A percentile compares a stretch with the other conserved stretches of the same genome.
phyloP scores from a whole-genome alignment of 2,888 invertebrate species.

The Antheraea yamamai region DNA sequence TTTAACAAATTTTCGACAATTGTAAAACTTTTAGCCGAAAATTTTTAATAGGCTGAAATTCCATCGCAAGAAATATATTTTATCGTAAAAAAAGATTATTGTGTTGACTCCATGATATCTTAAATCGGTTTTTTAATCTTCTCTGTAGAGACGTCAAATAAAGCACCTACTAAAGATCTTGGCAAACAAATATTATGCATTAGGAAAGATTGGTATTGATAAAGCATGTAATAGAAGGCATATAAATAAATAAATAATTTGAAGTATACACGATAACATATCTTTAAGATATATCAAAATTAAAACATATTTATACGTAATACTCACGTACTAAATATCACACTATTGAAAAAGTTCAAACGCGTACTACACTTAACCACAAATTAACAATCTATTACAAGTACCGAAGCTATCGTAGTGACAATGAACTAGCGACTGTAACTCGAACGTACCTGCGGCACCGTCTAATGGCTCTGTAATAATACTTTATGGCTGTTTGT shows the following conservation, averaged over 20 bases:
- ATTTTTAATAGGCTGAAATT: constrained; percentile 34
- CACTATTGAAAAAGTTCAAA: constrained; percentile 42
- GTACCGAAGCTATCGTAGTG: constrained; percentile 56
- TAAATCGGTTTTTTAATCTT: too few species aligned
- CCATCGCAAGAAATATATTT: not conserved
- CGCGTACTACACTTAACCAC: constrained; percentile 51
- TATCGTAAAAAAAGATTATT: not conserved
- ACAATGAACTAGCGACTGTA: constrained; percentile 65
- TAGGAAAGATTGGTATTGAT: not conserved
- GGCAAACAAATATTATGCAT: not conserved
- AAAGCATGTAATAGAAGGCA: not conserved
- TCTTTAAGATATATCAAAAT: not conserved
- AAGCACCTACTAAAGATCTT: too few species aligned
- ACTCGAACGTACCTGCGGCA: constrained; percentile 75
- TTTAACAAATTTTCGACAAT: constrained; percentile 11
- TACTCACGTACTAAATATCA: constrained; percentile 35
- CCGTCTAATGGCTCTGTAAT: constrained; percentile 71
- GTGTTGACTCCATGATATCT: not conserved
- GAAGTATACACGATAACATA: not conserved
- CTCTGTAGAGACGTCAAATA: too few species aligned
- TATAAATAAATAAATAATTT: not conserved
- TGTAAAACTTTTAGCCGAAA: not conserved
- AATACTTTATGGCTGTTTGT: constrained; percentile 78
- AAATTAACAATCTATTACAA: constrained; percentile 73
- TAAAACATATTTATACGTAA: not conserved